These are phyloP conservation scores for Sandelia bainsii DNA, from an alignment of 2,797 vertebrate genomes.

Conservation along the genomic window DNA sequence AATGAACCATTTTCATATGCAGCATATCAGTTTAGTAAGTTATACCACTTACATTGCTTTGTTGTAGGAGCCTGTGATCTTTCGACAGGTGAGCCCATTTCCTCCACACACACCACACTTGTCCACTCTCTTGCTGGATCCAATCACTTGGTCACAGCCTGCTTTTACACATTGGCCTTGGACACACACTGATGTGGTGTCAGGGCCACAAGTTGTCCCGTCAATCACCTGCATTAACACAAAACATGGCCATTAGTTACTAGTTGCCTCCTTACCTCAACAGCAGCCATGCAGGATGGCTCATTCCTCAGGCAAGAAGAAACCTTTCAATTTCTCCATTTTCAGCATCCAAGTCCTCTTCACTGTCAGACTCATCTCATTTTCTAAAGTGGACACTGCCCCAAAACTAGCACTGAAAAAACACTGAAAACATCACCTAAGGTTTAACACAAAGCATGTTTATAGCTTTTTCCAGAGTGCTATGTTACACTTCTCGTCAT, in stretches of 20 bases:
- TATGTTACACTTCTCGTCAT: background rate
- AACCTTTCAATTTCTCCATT: no score
- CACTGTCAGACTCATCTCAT: no score
- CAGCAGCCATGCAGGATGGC: no score
- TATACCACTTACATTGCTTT: constrained; percentile 87
- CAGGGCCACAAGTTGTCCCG: constrained; percentile 93
- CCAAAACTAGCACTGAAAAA: no score
- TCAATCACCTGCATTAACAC: constrained; percentile 89
- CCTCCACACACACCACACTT: constrained; percentile 95
- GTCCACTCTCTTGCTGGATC: constrained; percentile 93
- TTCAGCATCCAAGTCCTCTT: no score
- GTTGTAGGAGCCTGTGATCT: constrained; percentile 92
- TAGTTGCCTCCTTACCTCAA: no score
- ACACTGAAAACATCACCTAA: background rate
- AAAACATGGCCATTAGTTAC: background rate
- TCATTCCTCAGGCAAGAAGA: background rate
- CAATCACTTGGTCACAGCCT: constrained; percentile 93
- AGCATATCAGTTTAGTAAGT: background rate
- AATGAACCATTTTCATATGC: background rate
- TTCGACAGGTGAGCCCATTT: constrained; percentile 89
- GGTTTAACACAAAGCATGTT: no score
- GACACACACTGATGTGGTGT: constrained; percentile 95
- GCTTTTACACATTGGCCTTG: constrained; percentile 97
- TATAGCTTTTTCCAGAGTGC: background rate
- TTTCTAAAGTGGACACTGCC: no score